A percentile compares a stretch with the other conserved stretches of the same genome.
phyloP scores from a whole-genome alignment of 1,140 invertebrate genomes.

The Diachasma alloeum region DNA sequence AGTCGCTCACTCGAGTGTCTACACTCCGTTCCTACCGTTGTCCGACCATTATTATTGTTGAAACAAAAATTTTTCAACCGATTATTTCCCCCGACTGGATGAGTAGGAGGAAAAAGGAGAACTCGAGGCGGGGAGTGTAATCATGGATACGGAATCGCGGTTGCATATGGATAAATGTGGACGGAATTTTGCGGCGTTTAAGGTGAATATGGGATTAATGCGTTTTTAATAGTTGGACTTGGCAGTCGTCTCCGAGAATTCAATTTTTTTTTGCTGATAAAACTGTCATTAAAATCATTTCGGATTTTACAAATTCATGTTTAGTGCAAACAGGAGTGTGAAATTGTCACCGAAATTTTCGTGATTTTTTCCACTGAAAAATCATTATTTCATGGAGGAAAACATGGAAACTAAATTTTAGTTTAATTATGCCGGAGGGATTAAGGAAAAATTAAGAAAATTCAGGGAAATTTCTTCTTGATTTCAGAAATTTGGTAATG shows the following conservation, averaged over 20 bases:
- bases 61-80: conserved; percentile 6
- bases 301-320: neutral
- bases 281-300: neutral
- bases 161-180: neutral
- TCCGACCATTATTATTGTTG: conserved; percentile 8
- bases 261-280: neutral
- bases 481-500: too few relatives aligned
- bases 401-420: too few relatives aligned
- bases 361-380: too few relatives aligned
- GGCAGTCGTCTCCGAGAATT: neutral
- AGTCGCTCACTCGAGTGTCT: neutral
- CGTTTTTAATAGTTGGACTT: conserved; percentile 55
- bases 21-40: neutral
- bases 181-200: conserved; percentile 1
- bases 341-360: too few relatives aligned
- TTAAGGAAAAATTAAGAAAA: too few relatives aligned
- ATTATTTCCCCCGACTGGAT: neutral
- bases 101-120: neutral
- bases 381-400: too few relatives aligned
- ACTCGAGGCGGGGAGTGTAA: neutral
- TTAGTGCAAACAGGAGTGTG: neutral
- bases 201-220: conserved; percentile 49
- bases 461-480: too few relatives aligned
- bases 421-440: too few relatives aligned
- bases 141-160: neutral